Evolutionary conservation across 2,113 vertebrate genomes (phyloP), one percentile per base, ranked within the genome.

Genomic region (Pycnonotus jocosus): DNA sequence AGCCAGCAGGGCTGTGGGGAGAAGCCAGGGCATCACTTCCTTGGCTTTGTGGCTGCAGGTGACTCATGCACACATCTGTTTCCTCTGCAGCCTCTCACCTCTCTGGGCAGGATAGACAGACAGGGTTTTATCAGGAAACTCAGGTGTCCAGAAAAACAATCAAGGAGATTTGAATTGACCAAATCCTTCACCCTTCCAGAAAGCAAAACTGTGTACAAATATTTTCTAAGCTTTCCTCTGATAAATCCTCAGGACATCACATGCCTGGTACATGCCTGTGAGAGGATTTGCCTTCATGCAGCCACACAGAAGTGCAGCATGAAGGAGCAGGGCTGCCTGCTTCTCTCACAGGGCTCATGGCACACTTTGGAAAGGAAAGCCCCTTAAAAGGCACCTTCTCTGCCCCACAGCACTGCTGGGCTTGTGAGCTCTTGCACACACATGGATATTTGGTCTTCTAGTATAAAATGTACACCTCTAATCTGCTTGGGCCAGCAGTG

Each of bases 71-170:
- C 62, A 62, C 89, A 89, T 47, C 90, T 93, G 90, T 2, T 96
- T 96, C 96, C 96, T 96, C 65, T 74, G 51, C 81, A 85, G 61
- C 28, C 57, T 31, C 81, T 66, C 78, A 82, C 50, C 78, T 58
- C 56, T 44, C 58, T 33, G 74, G 54, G 27, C 37, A 48, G 12
- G 4, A 7, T 31, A 30, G 7, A 35, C 56, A 81, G n/a, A 16
- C 2, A 5, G 56, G 3, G 1, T 42, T 68, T 61, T 51, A 88
- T 35, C 76, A 83, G 90, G 76, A 96, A 95, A 77, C 23, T 42
- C 92, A 96, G 79, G 74, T 88, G 92, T 77, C 85, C 74, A 90
- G 76, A 86, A 81, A 88, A 60, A 95, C 71, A 92, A 31, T 80
- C 44, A 28, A 78, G 10, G 66, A 62, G 44, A 37, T 28, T 27